These are phyloP conservation scores for Anabas testudineus DNA, from an alignment of 2,797 vertebrate genomes.

Conservation along the genomic window DNA sequence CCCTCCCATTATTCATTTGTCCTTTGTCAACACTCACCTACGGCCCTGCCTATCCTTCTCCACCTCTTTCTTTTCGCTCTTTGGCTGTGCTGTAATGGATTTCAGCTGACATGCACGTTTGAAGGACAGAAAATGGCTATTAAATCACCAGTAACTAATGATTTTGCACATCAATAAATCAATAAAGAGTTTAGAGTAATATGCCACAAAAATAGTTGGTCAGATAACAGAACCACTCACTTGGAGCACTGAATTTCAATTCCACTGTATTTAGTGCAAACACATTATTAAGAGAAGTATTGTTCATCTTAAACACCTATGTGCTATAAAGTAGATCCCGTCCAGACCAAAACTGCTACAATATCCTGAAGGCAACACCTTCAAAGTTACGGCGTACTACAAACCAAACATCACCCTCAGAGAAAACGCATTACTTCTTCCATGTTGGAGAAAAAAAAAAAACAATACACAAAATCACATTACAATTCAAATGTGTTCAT, in stretches of 20 bases:
- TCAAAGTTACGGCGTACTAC: slow-evolving; percentile 12
- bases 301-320: too few species aligned
- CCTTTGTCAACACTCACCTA: slow-evolving; percentile 25
- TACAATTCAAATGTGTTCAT: slow-evolving; percentile 82
- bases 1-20: slow-evolving; percentile 26
- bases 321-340: not conserved
- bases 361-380: slow-evolving; percentile 21
- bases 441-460: slow-evolving; percentile 13
- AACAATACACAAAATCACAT: slow-evolving; percentile 69
- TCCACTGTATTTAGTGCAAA: too few species aligned
- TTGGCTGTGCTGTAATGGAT: not conserved
- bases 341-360: slow-evolving; percentile 5
- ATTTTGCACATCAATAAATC: not conserved
- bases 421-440: slow-evolving; percentile 67
- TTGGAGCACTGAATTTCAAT: too few species aligned
- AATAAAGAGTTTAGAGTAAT: too few species aligned
- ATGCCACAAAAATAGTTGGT: too few species aligned
- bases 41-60: slow-evolving; percentile 4
- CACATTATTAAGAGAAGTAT: too few species aligned
- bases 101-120: not conserved
- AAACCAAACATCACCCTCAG: slow-evolving; percentile 56
- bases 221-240: too few species aligned
- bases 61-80: not conserved
- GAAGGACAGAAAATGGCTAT: not conserved
- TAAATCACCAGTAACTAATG: not conserved